Evolutionary conservation across 2,888 invertebrate genomes (phyloP), one percentile per base, ranked within the genome.

Genomic region (Volucella bombylans): DNA sequence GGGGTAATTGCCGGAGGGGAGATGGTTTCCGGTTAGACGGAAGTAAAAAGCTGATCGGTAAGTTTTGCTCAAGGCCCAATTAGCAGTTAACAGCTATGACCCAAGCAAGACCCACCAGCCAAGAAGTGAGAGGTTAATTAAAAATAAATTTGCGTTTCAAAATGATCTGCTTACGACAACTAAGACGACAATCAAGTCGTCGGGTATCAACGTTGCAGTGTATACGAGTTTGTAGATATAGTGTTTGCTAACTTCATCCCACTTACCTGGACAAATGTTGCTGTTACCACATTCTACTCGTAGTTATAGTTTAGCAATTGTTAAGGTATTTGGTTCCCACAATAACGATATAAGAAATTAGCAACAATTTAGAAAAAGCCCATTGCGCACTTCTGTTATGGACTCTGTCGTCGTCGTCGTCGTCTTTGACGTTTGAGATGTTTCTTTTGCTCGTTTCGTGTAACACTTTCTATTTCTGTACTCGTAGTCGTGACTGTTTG

Each of bases 401-500:
- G 31, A 31, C 31, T 31, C 31, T 31, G 31, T 31, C 31, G 31
- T 31, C 31, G 1, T 18, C 1, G 18, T n/a, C n/a, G n/a, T n/a
- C 18, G 18, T 18, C 1, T 31, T 31, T 31, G 31, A 31, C 31
- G 31, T 6, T 6, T 31, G 31, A 6, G 31, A 31, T 31, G 31
- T 31, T 31, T 31, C 31, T 31, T 6, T 31, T 31, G n/a, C 43
- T 57, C 8, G 15, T 38, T 23, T 69, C 45, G 49, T 82, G 65
- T 74, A 77, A 79, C 74, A 83, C 83, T 83, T 83, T 83, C 83
- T 83, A 79, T 79, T 79, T 83, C 65, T 11, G 61, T 67, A 65
- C 59, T 68, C 73, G 83, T 71, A 79, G 74, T 31, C 31, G 31
- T 31, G 31, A 31, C 31, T 69, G 79, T 83, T 74, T 57, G 49